phyloP scores from a whole-genome alignment of 2,113 vertebrate genomes.

The Oryzias celebensis region DNA sequence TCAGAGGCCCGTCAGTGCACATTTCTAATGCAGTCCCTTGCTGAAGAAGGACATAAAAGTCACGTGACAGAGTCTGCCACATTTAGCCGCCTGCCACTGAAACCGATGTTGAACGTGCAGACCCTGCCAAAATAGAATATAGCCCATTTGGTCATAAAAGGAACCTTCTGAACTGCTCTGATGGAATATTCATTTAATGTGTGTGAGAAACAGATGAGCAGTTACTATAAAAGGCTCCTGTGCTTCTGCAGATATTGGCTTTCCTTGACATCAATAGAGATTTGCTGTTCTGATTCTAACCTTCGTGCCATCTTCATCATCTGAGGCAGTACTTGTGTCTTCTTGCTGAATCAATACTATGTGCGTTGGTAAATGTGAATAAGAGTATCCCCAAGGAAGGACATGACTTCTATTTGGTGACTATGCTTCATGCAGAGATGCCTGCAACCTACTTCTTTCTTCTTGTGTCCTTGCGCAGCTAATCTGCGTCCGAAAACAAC shows the following conservation, averaged over 20 bases:
- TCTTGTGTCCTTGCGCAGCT: conserved; percentile 16
- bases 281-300: conserved; percentile 4
- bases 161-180: conserved; percentile 4
- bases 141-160: not conserved
- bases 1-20: conserved; percentile 46
- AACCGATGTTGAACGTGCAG: conserved; percentile 37
- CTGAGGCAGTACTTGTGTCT: not conserved
- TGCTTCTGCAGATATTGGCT: not conserved
- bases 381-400: conserved; percentile 8
- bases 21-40: conserved; percentile 53
- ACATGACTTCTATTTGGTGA: not conserved
- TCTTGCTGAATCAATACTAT: not conserved
- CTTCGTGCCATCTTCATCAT: not conserved
- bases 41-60: conserved; percentile 35
- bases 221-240: not conserved
- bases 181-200: not conserved
- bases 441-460: not conserved
- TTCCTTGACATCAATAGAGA: conserved; percentile 2
- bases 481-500: conserved; percentile 13
- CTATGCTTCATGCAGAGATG: not conserved
- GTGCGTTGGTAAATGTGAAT: not conserved
- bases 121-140: conserved; percentile 9
- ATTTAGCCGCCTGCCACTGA: conserved; percentile 33
- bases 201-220: not conserved
- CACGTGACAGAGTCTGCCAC: conserved; percentile 27